A percentile compares a stretch with the other conserved stretches of the same genome.
These are phyloP conservation scores for Tolypeutes matacus DNA, from an alignment of 2,797 vertebrate species.

Conservation along the genomic window DNA sequence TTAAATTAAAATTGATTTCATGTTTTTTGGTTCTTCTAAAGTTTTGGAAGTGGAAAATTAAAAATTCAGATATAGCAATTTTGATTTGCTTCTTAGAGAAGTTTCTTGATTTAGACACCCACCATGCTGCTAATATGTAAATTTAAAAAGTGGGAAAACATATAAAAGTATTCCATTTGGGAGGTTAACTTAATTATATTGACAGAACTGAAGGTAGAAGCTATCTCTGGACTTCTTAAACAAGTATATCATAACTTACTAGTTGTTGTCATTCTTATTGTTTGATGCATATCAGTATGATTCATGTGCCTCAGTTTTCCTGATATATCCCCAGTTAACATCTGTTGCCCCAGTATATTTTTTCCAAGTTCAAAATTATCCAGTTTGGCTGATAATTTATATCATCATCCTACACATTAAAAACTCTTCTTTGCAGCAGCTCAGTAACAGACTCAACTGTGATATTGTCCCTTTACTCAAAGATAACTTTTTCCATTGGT, in stretches of 20 bases:
- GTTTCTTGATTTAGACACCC: conserved; percentile 76
- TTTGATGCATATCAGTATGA: background rate
- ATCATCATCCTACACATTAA: background rate
- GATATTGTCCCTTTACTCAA: background rate
- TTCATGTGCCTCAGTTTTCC: background rate
- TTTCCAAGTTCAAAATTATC: background rate
- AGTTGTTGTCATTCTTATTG: background rate
- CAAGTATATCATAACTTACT: background rate
- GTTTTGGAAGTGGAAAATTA: conserved; percentile 80
- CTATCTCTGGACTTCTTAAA: conserved; percentile 9
- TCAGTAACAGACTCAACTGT: background rate
- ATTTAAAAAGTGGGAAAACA: conserved; percentile 65
- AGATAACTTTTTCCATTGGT: background rate
- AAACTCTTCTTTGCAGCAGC: background rate
- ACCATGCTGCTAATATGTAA: conserved; percentile 69
- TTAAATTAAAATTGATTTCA: conserved; percentile 82
- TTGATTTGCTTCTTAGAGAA: conserved; percentile 80
- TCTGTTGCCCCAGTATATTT: background rate
- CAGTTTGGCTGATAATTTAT: background rate
- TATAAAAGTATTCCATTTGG: conserved; percentile 49
- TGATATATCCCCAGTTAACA: background rate
- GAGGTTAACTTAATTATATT: conserved; percentile 6
- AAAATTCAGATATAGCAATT: conserved; percentile 81
- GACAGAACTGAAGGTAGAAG: conserved; percentile 20
- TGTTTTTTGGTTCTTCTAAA: conserved; percentile 77